Evolutionary conservation across 2,888 invertebrate genomes (phyloP), one percentile per base, ranked within the genome.

Genomic region (Euzetes globulus): DNA sequence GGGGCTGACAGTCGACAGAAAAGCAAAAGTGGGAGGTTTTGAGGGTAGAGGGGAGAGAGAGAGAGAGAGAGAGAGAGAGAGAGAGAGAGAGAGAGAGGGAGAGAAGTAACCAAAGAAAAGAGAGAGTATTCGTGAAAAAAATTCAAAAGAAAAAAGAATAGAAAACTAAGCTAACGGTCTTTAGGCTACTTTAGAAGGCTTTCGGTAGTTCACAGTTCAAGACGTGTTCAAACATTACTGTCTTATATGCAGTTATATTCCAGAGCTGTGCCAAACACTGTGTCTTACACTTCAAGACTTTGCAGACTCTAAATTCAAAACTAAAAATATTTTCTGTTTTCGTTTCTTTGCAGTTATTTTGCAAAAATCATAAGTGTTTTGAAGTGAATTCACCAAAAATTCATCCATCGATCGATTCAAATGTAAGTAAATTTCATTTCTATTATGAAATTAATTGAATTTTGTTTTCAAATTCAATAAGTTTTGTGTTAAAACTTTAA

Each of bases 21-120:
- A 68, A 68, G 68, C 37, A 68, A 68, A 68, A 68, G 68, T 68
- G 22, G 68, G 68, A 68, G 68, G 68, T 68, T 68, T 68, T 68
- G 68, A 68, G 68, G 68, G 68, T 63, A 63, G 17, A 33, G 68
- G 37, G 41, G 41, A 68, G 33, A 17, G 63, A 63, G 33, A 33
- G 2, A 2, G 3, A 27, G 2, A 13, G n/a, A 68, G 22, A 68
- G 68, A 68, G n/a, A 45, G n/a, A n/a, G n/a, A n/a, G n/a, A 52
- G 19, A 29, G 63, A 63, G 63, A 13, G 63, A 63, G 63, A 29
- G 63, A 29, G 29, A 63, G 63, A 63, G 25, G 22, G 58, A 58
- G 63, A 63, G 33, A 33, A 3, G 1, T 15, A 27, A 9, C 27
- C n/a, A 68, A 45, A 68, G 68, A 68, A 45, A 68, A 68, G 68